Evolutionary conservation across 2,113 vertebrate genomes (phyloP), one percentile per base, ranked within the genome.

Genomic region (Ibidorhyncha struthersii): DNA sequence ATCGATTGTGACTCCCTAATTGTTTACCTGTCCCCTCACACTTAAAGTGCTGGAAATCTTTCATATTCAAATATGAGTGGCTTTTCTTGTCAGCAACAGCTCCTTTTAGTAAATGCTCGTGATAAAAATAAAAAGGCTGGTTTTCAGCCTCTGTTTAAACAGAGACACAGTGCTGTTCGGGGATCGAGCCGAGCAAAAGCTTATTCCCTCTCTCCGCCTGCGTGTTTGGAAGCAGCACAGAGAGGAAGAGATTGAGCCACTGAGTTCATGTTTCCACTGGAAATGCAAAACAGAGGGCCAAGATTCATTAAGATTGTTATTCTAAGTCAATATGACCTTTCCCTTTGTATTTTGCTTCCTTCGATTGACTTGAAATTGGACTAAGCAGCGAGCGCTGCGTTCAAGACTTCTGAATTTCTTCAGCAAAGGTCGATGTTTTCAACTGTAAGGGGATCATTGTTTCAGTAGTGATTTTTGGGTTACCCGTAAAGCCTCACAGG

Each of bases 281-380:
- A 96, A 92, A 72, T 74, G 61, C 50, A 78, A 72, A 95, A 56
- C 66, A 81, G 23, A 47, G 58, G 45, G 65, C 77, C 77, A 61
- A 72, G 74, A 78, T 83, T 85, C 94, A 77, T 85, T 59, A 93
- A 70, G 72, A 45, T 70, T 85, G 55, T 88, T 89, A 17, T 4
- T 15, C 21, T 83, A 61, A 63, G 49, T 83, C 73, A 85, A 50
- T 85, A 86, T 15, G 90, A 83, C 72, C 90, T 96, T 91, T 95
- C 45, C 65, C 34, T 90, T 95, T 89, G 85, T 91, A 77, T 86
- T 96, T 94, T 45, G 40, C 87, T 94, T 97, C 90, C 92, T 95
- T 93, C 43, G 9, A 95, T 96, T 93, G 95, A 93, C 19, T 89
- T 27, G 56, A 76, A 95, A 94, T 91, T 55, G 78, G 61, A 82